Percentiles rank a stretch among this genome's conserved stretches.
Conservation (phyloP, 2,888 invertebrate genomes). For the Perdita meconis region DNA sequence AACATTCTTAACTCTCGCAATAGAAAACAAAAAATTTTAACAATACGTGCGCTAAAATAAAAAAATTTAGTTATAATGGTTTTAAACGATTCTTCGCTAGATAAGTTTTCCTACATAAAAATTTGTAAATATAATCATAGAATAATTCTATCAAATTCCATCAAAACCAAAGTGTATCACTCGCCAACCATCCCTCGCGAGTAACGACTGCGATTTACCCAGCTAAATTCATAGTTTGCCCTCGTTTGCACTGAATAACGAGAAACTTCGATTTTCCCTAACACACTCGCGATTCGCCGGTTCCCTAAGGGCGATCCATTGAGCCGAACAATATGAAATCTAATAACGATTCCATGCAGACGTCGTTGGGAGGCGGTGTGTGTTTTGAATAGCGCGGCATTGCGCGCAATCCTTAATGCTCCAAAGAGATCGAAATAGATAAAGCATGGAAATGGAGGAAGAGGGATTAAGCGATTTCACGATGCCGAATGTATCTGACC, state of each 20-base stretch:
- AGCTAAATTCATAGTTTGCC: not conserved
- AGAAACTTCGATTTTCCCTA: not conserved
- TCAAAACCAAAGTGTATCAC: too few relatives aligned
- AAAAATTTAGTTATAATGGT: too few relatives aligned
- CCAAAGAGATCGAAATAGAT: constrained; percentile 50
- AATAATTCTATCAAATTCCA: too few relatives aligned
- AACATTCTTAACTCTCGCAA: too few relatives aligned
- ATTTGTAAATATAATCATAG: too few relatives aligned
- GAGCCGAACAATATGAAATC: not conserved
- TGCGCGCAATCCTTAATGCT: constrained; percentile 33
- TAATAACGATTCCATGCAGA: constrained; percentile 3
- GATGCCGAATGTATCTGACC: constrained; percentile 49
- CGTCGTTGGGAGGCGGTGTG: not conserved
- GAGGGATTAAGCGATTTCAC: constrained; percentile 64
- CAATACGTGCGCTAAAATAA: too few relatives aligned
- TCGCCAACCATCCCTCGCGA: too few relatives aligned
- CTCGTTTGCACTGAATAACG: not conserved
- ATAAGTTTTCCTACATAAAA: too few relatives aligned
- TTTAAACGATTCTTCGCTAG: too few relatives aligned
- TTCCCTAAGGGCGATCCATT: not conserved
- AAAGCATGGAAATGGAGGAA: constrained; percentile 51
- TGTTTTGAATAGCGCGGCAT: constrained; percentile 14
- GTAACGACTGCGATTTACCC: too few relatives aligned
- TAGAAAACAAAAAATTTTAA: too few relatives aligned
- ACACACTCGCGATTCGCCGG: not conserved